A percentile compares a stretch with the other conserved stretches of the same genome.
phyloP scores from a whole-genome alignment of 2,113 vertebrate genomes.

The Mobula hypostoma region DNA sequence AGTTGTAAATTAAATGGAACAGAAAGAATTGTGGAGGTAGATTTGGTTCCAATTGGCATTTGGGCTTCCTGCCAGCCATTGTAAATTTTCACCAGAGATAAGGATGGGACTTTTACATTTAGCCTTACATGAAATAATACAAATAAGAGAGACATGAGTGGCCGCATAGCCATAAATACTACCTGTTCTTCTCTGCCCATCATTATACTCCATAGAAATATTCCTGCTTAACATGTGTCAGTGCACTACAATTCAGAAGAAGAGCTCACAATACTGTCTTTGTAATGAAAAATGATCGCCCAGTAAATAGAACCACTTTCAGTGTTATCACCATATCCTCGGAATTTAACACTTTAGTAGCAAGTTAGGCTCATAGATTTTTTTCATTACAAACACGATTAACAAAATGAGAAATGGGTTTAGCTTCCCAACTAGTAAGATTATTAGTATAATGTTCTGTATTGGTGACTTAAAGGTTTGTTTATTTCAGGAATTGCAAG shows the following conservation, averaged over 20 bases:
- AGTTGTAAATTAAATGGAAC: not conserved
- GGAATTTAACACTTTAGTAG: no score
- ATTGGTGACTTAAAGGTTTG: not conserved
- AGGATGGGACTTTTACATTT: not conserved
- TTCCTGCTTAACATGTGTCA: not conserved
- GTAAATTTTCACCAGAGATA: not conserved
- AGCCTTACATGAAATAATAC: not conserved
- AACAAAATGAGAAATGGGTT: not conserved
- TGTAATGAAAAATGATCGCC: not conserved
- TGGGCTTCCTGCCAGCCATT: not conserved
- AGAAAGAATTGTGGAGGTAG: not conserved
- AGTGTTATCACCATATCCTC: not conserved
- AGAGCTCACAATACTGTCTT: not conserved
- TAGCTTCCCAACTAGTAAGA: not conserved
- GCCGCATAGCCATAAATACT: not conserved
- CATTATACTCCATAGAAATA: not conserved
- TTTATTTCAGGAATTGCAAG: not conserved
- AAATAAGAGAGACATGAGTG: not conserved
- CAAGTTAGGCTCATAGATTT: no score
- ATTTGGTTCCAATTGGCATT: not conserved
- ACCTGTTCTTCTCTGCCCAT: not conserved
- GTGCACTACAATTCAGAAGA: not conserved
- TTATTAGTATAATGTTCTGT: not conserved
- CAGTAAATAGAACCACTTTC: not conserved
- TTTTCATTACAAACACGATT: not conserved